phyloP scores from a whole-genome alignment of 2,113 vertebrate genomes.

The Upupa epops region DNA sequence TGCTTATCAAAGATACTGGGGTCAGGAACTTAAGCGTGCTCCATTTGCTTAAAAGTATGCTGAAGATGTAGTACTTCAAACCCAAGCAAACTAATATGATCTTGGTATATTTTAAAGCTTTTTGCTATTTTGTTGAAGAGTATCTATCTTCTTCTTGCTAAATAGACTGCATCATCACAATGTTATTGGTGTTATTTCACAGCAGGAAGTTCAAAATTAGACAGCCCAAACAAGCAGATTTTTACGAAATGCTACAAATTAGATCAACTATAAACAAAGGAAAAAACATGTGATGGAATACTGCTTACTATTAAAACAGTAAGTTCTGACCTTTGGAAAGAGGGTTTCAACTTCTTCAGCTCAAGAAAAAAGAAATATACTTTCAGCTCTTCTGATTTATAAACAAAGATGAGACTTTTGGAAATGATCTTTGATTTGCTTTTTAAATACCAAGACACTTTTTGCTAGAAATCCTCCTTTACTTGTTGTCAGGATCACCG shows the following conservation, averaged over 20 bases:
- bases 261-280: neutral
- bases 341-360: neutral
- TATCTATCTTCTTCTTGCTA: neutral
- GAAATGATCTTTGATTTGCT: neutral
- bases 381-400: neutral
- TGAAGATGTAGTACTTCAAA: neutral
- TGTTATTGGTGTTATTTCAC: accelerated
- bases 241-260: neutral
- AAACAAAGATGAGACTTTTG: neutral
- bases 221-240: neutral
- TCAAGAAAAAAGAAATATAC: neutral
- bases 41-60: neutral
- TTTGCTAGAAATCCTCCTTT: neutral
- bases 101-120: neutral
- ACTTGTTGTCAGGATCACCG: neutral
- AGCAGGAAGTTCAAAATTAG: neutral
- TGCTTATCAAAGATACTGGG: neutral
- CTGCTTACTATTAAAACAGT: neutral
- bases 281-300: neutral
- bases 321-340: neutral
- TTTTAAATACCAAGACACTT: neutral
- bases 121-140: neutral
- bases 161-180: neutral
- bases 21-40: neutral
- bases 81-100: neutral